These are phyloP conservation scores for Heptranchias perlo DNA, from an alignment of 2,113 vertebrate genomes.

Conservation along the genomic window DNA sequence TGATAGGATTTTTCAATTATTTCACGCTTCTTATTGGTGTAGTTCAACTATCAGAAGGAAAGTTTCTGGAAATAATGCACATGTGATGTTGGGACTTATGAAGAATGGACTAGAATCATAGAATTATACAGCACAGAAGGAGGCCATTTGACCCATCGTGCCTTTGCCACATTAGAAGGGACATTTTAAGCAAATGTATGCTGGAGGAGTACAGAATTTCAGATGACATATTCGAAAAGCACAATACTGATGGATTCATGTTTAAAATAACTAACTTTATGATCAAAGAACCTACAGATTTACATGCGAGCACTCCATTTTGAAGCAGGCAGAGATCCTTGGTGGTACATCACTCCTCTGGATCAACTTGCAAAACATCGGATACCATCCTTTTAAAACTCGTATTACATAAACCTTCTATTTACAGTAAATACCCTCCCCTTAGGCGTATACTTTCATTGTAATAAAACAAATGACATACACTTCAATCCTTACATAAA, in stretches of 20 bases:
- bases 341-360: not conserved
- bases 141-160: not conserved
- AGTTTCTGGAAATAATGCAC: too few species aligned
- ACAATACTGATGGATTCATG: not conserved
- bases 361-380: too few species aligned
- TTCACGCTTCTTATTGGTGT: too few species aligned
- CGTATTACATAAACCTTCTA: too few species aligned
- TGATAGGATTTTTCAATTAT: too few species aligned
- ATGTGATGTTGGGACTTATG: not conserved
- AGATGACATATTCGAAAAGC: not conserved
- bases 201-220: not conserved
- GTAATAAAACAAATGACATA: not conserved
- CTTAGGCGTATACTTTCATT: not conserved
- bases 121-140: not conserved
- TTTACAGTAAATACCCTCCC: too few species aligned
- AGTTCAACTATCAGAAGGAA: too few species aligned
- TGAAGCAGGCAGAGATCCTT: not conserved
- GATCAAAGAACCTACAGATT: not conserved
- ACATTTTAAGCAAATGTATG: not conserved
- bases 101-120: not conserved
- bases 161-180: not conserved
- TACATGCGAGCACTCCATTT: not conserved
- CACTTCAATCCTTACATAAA: not conserved
- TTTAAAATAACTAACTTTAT: not conserved
- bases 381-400: too few species aligned